Conservation (phyloP, 2,113 vertebrate species). For the Falcunculus frontatus region DNA sequence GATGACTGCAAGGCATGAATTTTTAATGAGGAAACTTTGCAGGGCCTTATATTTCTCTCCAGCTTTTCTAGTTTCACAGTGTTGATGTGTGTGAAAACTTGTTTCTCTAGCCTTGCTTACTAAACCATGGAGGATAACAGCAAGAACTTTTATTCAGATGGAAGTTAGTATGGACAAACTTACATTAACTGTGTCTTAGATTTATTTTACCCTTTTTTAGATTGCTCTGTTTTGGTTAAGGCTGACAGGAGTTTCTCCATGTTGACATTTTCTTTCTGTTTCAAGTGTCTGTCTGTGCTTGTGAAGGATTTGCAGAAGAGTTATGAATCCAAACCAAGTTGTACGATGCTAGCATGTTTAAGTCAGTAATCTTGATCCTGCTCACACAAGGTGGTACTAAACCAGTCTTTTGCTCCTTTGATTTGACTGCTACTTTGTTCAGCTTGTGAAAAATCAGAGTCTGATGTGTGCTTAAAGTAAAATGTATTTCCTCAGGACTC, state of each 20-base stretch:
- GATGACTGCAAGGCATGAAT: neutral
- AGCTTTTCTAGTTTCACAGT: neutral
- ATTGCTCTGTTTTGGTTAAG: neutral
- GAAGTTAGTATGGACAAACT: neutral
- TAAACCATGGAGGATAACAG: neutral
- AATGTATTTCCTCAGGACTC: neutral
- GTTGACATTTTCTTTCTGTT: neutral
- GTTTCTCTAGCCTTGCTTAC: neutral
- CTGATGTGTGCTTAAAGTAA: neutral
- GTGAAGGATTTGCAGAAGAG: neutral
- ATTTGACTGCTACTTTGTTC: neutral
- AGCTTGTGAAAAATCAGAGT: neutral
- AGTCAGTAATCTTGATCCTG: neutral
- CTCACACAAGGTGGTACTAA: neutral
- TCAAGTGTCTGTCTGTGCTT: neutral
- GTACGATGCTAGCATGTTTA: neutral
- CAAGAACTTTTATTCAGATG: neutral
- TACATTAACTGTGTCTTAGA: neutral
- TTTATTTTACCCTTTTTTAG: neutral
- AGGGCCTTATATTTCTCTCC: neutral
- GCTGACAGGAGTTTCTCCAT: neutral
- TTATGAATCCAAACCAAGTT: neutral
- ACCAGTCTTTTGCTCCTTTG: neutral
- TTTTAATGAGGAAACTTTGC: neutral
- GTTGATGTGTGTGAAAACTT: neutral